These are phyloP conservation scores for Parambassis ranga DNA, from an alignment of 2,797 vertebrate genomes.

Conservation along the genomic window DNA sequence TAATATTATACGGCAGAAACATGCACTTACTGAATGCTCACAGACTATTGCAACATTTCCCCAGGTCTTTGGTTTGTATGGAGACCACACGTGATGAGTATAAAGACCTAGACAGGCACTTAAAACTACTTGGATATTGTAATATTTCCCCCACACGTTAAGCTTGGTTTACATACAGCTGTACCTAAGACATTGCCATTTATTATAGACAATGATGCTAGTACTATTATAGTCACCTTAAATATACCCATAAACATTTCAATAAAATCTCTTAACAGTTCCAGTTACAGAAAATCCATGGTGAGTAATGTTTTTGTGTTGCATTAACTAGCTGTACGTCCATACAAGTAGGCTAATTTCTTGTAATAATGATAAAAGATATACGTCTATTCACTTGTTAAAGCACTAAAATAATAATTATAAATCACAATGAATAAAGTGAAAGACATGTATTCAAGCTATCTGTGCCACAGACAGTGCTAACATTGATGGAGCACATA, in stretches of 20 bases:
- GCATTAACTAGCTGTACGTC: slow-evolving; percentile 4
- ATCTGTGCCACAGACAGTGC: slow-evolving; percentile 5
- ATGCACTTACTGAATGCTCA: slow-evolving; percentile 50
- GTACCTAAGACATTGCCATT: slow-evolving; percentile 31
- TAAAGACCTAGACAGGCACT: slow-evolving; percentile 70
- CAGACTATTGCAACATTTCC: slow-evolving; percentile 60
- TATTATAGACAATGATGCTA: slow-evolving; percentile 35
- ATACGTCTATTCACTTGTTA: slow-evolving; percentile 4
- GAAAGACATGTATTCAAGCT: background rate
- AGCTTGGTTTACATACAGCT: slow-evolving; percentile 39
- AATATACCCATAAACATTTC: slow-evolving; percentile 11
- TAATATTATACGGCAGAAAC: slow-evolving; percentile 55
- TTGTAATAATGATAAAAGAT: slow-evolving; percentile 5
- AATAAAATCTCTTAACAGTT: slow-evolving; percentile 23
- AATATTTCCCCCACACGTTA: slow-evolving; percentile 29
- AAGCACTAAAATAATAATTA: slow-evolving; percentile 3
- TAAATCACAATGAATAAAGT: slow-evolving; percentile 4
- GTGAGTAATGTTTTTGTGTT: slow-evolving; percentile 14
- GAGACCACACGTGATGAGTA: slow-evolving; percentile 17
- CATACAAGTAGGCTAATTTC: background rate
- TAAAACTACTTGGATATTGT: slow-evolving; percentile 59
- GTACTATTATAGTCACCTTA: slow-evolving; percentile 10
- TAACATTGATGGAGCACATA: too few relatives aligned
- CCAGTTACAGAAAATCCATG: slow-evolving; percentile 20
- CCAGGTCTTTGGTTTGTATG: slow-evolving; percentile 63